A percentile compares a stretch with the other conserved stretches of the same genome.
phyloP scores from a whole-genome alignment of 2,797 vertebrate species.

The Odontamblyopus lacepedii region DNA sequence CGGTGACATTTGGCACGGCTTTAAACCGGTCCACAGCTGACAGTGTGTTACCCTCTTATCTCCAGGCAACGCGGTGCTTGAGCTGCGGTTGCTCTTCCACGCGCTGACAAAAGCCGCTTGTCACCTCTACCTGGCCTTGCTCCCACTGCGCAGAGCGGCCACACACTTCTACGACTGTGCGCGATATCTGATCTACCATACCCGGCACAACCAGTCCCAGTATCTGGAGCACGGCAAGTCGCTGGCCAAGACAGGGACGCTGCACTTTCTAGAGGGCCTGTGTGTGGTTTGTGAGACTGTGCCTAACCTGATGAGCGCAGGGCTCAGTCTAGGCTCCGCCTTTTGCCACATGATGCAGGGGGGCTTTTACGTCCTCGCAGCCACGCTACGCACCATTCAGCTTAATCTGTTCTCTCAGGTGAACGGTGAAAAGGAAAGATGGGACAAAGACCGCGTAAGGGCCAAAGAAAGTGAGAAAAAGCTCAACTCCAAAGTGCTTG shows the following conservation, averaged over 20 bases:
- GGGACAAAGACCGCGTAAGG: slow-evolving; percentile 64
- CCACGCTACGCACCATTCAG: slow-evolving; percentile 68
- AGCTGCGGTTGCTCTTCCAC: slow-evolving; percentile 75
- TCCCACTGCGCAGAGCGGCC: slow-evolving; percentile 65
- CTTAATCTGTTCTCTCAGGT: slow-evolving; percentile 67
- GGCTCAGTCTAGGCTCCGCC: slow-evolving; percentile 57
- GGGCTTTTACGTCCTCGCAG: slow-evolving; percentile 60
- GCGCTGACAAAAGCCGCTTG: slow-evolving; percentile 69
- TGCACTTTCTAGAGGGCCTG: slow-evolving; percentile 68
- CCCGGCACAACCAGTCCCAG: slow-evolving; percentile 38
- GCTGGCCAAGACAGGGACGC: slow-evolving; percentile 47
- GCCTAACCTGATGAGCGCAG: slow-evolving; percentile 62
- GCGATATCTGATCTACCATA: slow-evolving; percentile 40
- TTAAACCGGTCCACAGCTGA: slow-evolving; percentile 65
- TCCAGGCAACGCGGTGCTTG: slow-evolving; percentile 71
- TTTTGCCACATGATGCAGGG: slow-evolving; percentile 70
- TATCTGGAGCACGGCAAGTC: slow-evolving; percentile 38
- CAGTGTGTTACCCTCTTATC: slow-evolving; percentile 57
- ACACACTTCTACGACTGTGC: slow-evolving; percentile 60
- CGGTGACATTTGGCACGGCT: slow-evolving; percentile 63
- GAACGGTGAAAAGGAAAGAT: slow-evolving; percentile 64
- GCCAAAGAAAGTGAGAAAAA: slow-evolving; percentile 64
- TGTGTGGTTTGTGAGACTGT: slow-evolving; percentile 67
- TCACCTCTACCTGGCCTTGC: slow-evolving; percentile 75
- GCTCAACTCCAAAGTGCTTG: slow-evolving; percentile 65